Evolutionary conservation across 30 jellyfish, hydroid and myxozoan species (phyloP).

Genomic region (Cassiopea andromeda): DNA sequence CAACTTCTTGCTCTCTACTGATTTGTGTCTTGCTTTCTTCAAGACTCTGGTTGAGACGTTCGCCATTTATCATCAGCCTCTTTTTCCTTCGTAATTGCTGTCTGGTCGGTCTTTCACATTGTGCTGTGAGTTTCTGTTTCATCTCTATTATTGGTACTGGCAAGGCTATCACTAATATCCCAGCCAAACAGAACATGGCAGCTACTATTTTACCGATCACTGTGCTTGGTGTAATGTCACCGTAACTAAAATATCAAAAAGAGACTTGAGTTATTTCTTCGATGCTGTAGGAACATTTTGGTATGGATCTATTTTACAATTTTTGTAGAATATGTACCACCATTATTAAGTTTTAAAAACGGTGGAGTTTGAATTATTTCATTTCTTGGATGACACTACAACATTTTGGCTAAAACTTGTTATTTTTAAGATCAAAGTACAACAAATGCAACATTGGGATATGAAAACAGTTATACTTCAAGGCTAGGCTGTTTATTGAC

Average conservation of each 20-base stretch:
- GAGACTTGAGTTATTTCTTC: neutral
- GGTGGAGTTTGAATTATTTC: no score
- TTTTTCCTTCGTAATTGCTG: slow-evolving; percentile 11
- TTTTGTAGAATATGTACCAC: no score
- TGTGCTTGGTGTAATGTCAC: slow-evolving; percentile 78
- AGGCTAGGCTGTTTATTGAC: no score
- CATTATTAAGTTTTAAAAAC: no score
- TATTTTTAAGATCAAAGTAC: no score
- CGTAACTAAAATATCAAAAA: slow-evolving; percentile 42
- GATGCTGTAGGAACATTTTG: neutral
- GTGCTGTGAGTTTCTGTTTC: slow-evolving; percentile 73
- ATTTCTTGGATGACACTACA: no score
- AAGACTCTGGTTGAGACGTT: slow-evolving; percentile 19
- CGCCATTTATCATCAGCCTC: neutral
- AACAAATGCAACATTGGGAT: no score
- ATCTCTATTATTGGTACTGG: slow-evolving; percentile 82
- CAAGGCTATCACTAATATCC: slow-evolving; percentile 73
- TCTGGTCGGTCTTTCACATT: slow-evolving; percentile 46
- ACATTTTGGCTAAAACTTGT: no score
- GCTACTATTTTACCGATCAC: slow-evolving; percentile 72
- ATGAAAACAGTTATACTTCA: no score
- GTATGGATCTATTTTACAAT: neutral
- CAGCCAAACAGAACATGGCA: slow-evolving; percentile 73
- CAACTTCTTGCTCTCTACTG: slow-evolving; percentile 1
- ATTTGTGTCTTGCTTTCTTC: slow-evolving; percentile 2